Conservation (phyloP, 2,797 vertebrate genomes). For the Numenius phaeopus region DNA sequence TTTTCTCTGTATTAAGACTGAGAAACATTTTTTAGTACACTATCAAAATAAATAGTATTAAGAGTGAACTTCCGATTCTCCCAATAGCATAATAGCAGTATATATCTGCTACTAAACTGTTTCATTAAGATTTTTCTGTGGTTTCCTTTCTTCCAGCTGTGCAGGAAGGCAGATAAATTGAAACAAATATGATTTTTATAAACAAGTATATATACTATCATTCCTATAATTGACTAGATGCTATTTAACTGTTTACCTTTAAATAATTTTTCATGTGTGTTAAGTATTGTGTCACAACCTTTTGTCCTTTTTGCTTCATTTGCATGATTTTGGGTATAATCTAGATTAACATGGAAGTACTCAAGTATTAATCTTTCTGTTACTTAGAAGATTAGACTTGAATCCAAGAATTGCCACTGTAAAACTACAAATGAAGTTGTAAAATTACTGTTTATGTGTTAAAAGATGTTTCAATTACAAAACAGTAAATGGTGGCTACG, state of each 20-base stretch:
- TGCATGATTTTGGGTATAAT: neutral
- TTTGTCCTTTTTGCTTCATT: neutral
- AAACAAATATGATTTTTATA: neutral
- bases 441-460: neutral
- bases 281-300: neutral
- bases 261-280: neutral
- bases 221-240: neutral
- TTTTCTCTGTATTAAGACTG: neutral
- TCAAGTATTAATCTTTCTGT: neutral
- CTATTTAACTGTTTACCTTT: neutral
- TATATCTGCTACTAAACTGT: neutral
- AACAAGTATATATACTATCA: fast-evolving
- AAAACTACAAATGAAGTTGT: neutral
- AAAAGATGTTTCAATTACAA: neutral
- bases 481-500: fast-evolving
- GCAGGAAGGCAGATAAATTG: neutral
- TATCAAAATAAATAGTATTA: neutral
- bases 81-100: neutral
- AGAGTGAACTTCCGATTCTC: neutral
- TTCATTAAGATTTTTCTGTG: neutral
- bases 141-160: neutral
- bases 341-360: neutral
- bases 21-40: neutral
- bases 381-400: neutral
- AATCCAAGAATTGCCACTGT: neutral